Conservation (phyloP, 1,140 invertebrate genomes). For the Drosophila navojoa region DNA sequence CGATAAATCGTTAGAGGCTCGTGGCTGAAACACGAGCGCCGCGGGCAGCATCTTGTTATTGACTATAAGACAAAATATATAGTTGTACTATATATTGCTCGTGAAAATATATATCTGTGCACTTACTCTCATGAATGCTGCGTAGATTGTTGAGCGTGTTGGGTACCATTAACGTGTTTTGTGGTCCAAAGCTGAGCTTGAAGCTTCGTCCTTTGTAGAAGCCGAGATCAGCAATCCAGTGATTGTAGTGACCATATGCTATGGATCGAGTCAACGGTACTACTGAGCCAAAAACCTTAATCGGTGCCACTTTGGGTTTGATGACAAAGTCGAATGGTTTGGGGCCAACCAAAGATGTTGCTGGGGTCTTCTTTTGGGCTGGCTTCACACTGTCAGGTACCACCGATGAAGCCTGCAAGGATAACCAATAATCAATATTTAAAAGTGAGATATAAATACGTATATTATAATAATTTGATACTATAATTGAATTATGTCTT, state of each 20-base stretch:
- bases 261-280: slow-evolving; percentile 84
- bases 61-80: slow-evolving; percentile 19
- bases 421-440: background rate
- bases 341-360: background rate
- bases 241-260: slow-evolving; percentile 84
- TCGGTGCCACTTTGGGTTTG: slow-evolving; percentile 75
- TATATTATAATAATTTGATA: background rate
- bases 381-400: slow-evolving; percentile 39
- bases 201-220: slow-evolving; percentile 88
- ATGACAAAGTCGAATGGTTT: slow-evolving; percentile 59
- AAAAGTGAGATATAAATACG: background rate
- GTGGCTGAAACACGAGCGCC: slow-evolving; percentile 50
- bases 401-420: slow-evolving; percentile 52
- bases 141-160: slow-evolving; percentile 63
- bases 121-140: slow-evolving; percentile 50
- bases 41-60: slow-evolving; percentile 19
- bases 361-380: slow-evolving; percentile 7
- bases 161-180: slow-evolving; percentile 86
- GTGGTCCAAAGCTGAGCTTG: slow-evolving; percentile 90
- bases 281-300: slow-evolving; percentile 84
- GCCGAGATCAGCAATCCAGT: slow-evolving; percentile 87
- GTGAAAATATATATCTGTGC: background rate
- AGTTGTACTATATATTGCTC: background rate
- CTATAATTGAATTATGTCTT: background rate
- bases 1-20: slow-evolving; percentile 57